phyloP scores from a whole-genome alignment of 2,888 invertebrate genomes.

The Himalopsyche japonica region DNA sequence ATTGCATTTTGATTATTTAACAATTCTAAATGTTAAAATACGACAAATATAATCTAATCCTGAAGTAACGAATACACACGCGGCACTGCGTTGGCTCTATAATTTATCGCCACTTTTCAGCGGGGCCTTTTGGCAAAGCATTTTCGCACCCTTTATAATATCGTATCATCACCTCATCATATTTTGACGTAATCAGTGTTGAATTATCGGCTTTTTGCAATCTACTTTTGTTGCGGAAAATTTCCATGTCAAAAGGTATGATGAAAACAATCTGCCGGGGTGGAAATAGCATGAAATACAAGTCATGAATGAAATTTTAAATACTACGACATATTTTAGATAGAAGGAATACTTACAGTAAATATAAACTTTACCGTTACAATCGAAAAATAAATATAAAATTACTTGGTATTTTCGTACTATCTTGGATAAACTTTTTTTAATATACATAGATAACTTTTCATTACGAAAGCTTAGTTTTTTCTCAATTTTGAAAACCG shows the following conservation, averaged over 20 bases:
- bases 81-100: background rate
- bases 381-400: no score
- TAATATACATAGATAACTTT: no score
- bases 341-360: no score
- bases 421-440: no score
- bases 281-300: background rate
- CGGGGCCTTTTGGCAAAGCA: background rate
- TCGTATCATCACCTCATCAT: background rate
- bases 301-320: background rate
- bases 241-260: background rate
- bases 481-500: no score
- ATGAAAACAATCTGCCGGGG: background rate
- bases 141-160: background rate
- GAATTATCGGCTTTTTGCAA: background rate
- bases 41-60: no score
- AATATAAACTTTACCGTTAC: no score
- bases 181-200: background rate
- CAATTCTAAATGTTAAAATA: no score
- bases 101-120: background rate
- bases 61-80: background rate
- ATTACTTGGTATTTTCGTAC: no score
- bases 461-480: no score
- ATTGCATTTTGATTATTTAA: no score
- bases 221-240: background rate
- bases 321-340: no score